Conservation (phyloP, 2,797 vertebrate genomes). For the Coendou prehensilis region DNA sequence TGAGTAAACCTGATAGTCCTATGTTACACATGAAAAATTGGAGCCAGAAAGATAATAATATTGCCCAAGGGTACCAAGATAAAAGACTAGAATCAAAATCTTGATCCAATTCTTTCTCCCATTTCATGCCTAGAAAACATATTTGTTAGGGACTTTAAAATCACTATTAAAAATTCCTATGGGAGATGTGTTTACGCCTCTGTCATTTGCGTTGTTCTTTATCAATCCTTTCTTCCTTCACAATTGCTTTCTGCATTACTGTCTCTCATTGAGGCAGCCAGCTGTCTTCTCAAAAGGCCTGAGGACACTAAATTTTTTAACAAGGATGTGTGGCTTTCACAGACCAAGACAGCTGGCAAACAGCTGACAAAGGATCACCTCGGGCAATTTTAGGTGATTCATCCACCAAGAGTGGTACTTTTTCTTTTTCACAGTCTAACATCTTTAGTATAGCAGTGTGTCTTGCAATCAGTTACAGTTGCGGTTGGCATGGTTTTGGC, state of each 20-base stretch:
- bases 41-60: not conserved
- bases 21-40: not conserved
- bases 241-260: not conserved
- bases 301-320: not conserved
- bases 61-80: too few species aligned
- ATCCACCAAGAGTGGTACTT: rapidly evolving
- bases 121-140: not conserved
- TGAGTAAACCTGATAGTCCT: not conserved
- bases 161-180: not conserved
- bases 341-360: not conserved
- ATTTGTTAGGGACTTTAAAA: not conserved
- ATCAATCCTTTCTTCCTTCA: not conserved
- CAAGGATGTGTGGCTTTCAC: not conserved
- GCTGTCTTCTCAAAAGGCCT: not conserved
- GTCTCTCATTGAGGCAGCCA: not conserved
- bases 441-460: not conserved
- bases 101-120: not conserved
- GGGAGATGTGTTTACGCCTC: too few species aligned
- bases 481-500: not conserved
- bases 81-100: not conserved
- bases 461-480: not conserved
- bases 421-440: not conserved
- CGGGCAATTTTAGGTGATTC: not conserved
- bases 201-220: not conserved
- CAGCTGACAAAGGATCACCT: not conserved